phyloP scores from a whole-genome alignment of 2,888 invertebrate species.

The Rhabditoides inermis region DNA sequence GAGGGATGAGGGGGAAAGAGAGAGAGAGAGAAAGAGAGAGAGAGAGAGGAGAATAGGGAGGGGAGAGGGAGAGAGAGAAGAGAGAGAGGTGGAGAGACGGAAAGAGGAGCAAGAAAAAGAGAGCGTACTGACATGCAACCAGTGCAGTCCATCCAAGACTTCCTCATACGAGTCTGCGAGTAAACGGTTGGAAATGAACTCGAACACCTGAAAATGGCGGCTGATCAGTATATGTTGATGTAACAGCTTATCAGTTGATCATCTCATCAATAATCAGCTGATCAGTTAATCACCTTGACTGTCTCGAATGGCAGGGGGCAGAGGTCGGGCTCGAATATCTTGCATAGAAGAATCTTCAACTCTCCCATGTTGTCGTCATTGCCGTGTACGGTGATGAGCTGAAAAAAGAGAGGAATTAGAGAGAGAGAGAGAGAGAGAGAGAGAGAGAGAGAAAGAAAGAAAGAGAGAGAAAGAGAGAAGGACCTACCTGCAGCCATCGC shows the following conservation, averaged over 20 bases:
- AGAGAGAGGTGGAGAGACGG: too few relatives aligned
- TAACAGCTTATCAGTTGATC: constrained; percentile 69
- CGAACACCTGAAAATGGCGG: constrained; percentile 69
- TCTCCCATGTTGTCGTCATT: constrained; percentile 63
- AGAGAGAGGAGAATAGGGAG: too few relatives aligned
- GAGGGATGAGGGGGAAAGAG: too few relatives aligned
- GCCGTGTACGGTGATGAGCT: constrained; percentile 23
- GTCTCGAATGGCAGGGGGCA: constrained; percentile 86
- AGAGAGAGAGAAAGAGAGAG: too few relatives aligned
- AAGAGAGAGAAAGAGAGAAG: too few relatives aligned
- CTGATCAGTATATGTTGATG: constrained; percentile 12
- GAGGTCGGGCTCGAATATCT: constrained; percentile 92
- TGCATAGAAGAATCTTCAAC: constrained; percentile 73
- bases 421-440: too few relatives aligned
- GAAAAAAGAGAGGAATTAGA: too few relatives aligned
- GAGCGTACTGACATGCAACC: constrained; percentile 55
- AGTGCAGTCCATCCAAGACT: constrained; percentile 57
- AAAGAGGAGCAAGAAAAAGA: too few relatives aligned
- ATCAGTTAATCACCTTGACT: constrained; percentile 78
- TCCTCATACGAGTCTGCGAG: constrained; percentile 53
- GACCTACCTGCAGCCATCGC: constrained; percentile 71
- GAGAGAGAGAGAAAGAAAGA: too few relatives aligned
- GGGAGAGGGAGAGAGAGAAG: too few relatives aligned
- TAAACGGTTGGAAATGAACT: constrained; percentile 80
- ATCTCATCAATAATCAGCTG: constrained; percentile 67